Evolutionary conservation across 92 coral and sea anemone species (phyloP), one percentile per base, ranked within the genome.

Genomic region (Pocillopora meandrina): DNA sequence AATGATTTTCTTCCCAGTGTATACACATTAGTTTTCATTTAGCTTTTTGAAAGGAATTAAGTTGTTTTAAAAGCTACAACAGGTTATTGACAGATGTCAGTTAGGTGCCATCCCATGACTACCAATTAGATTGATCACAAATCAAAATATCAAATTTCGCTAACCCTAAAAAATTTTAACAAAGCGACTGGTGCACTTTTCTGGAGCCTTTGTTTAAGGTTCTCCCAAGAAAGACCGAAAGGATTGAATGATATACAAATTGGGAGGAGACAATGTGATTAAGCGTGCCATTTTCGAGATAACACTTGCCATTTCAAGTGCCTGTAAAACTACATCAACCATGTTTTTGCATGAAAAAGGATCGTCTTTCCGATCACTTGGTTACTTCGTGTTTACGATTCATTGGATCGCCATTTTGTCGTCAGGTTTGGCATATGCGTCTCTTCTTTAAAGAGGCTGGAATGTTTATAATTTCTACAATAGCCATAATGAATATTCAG

Each of bases 111-210:
- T 72, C 33, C 14, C 31, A 72, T 61, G 80, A 56, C 71, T 61
- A 52, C 86, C 86, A 83, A 83, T 83, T 34, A 26, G 66, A 62
- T 70, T 49, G 59, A 78, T 64, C 61, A 21, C 23, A 80, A 80
- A n/a, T 35, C 72, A 63, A 83, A 83, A 83, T 73, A 83, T 20
- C 33, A 14, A 71, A 72, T 83, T 83, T 79, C 86, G 80, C 86
- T 2, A 83, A 74, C 78, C 72, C 20, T 73, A 72, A 82, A 82
- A 72, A 71, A 82, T 72, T 82, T 82, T 72, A 61, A 82, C 78
- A 62, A 47, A 47, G 61, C 62, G 72, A 52, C 86, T 61, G 86
- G 79, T 73, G 64, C 0, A 15, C 15, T 67, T 60, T 62, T 82
- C 21, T 61, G 73, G n/a, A 13, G 36, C 74, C 61, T 83, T 83